phyloP scores from a whole-genome alignment of 2,888 invertebrate species.

The Dusona sp. region DNA sequence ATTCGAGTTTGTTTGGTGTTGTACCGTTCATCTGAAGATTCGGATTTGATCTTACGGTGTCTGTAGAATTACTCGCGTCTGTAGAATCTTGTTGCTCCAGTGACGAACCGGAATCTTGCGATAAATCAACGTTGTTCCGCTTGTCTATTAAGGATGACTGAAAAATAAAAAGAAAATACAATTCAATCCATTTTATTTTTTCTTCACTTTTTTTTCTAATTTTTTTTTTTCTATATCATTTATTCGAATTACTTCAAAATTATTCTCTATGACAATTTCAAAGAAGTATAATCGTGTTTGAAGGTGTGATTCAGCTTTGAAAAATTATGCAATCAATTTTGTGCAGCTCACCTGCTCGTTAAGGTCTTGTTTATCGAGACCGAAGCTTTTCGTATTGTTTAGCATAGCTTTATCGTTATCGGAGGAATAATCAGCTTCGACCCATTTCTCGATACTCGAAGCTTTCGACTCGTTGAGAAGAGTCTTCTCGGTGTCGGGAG shows the following conservation, averaged over 20 bases:
- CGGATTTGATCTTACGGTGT: slow-evolving; percentile 80
- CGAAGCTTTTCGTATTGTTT: slow-evolving; percentile 53
- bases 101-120: slow-evolving; percentile 76
- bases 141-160: slow-evolving; percentile 75
- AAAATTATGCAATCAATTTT: neutral
- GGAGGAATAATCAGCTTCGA: slow-evolving; percentile 62
- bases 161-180: slow-evolving; percentile 20
- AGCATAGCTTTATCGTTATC: slow-evolving; percentile 58
- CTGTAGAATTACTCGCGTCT: slow-evolving; percentile 79
- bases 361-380: slow-evolving; percentile 66
- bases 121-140: slow-evolving; percentile 71
- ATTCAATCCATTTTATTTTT: neutral
- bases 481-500: slow-evolving; percentile 82
- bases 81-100: slow-evolving; percentile 80
- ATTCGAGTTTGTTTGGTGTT: slow-evolving; percentile 75
- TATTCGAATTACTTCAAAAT: no score
- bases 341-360: slow-evolving; percentile 73
- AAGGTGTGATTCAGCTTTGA: neutral
- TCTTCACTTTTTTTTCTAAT: neutral
- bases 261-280: neutral
- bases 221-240: no score
- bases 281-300: neutral
- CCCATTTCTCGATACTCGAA: slow-evolving; percentile 75
- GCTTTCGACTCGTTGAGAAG: slow-evolving; percentile 77
- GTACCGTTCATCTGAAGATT: slow-evolving; percentile 80